Evolutionary conservation across 2,797 vertebrate species (phyloP).

Genomic region (Argya squamiceps): DNA sequence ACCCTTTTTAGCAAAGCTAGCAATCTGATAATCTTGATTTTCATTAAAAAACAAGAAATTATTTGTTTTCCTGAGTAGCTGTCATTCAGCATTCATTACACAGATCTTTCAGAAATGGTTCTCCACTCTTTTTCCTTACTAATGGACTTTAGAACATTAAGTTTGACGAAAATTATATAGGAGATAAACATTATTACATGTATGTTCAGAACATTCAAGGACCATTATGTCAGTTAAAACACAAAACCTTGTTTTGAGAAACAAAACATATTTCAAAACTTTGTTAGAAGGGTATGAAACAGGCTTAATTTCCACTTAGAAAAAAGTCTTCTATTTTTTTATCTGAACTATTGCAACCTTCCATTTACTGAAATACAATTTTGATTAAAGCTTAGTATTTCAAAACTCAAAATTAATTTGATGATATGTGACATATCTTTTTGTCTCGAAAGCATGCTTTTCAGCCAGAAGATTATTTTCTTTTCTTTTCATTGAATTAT

Average conservation of each 20-base stretch:
- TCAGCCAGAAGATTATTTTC: neutral
- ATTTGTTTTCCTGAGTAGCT: neutral
- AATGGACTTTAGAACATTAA: neutral
- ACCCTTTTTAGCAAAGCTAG: neutral
- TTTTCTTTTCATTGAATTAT: neutral
- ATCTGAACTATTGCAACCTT: neutral
- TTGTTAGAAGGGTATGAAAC: neutral
- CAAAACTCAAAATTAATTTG: neutral
- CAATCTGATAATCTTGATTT: neutral
- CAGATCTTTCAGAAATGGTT: neutral
- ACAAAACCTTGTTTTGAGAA: neutral
- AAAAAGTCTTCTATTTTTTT: neutral
- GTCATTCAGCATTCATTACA: neutral
- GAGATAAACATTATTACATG: neutral
- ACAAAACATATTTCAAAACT: neutral
- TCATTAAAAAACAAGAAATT: neutral
- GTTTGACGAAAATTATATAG: neutral
- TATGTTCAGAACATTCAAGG: neutral
- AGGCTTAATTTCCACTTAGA: neutral
- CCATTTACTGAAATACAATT: neutral
- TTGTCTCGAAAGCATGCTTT: neutral
- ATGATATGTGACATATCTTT: neutral
- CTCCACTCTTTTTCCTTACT: neutral
- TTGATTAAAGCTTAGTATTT: conserved; percentile 1
- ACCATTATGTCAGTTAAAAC: neutral